Percentiles rank a stretch among this genome's conserved stretches.
Evolutionary conservation across 37 sponge, comb jelly and placozoan species (phyloP).

Genomic region (Aphrocallistes beatrix): DNA sequence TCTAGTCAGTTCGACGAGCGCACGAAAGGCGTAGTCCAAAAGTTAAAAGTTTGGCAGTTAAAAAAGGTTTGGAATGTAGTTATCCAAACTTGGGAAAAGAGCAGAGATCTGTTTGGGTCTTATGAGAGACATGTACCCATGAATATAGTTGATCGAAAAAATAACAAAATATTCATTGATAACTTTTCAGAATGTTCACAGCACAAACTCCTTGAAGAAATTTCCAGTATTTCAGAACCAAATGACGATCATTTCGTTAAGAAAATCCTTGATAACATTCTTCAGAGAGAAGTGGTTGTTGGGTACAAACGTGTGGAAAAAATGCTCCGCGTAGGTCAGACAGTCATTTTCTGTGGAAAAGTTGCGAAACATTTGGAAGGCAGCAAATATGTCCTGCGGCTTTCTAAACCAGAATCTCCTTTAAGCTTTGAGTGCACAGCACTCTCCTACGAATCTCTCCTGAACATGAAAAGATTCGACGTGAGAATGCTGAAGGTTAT

Average conservation of each 20-base stretch:
- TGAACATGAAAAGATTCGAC: neutral
- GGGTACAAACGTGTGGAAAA: neutral
- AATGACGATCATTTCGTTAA: neutral
- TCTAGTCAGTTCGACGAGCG: neutral
- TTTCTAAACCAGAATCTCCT: neutral
- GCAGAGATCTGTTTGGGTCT: neutral
- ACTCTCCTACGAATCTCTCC: neutral
- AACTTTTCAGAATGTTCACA: neutral
- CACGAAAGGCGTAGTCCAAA: neutral
- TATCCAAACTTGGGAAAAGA: neutral
- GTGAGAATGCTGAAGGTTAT: neutral
- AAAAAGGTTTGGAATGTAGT: neutral
- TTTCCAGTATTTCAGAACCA: neutral
- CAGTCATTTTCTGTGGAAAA: neutral
- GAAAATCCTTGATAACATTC: neutral
- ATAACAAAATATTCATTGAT: neutral
- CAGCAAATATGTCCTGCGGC: neutral
- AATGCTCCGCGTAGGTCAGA: neutral
- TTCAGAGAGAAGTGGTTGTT: constrained; percentile 7
- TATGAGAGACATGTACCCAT: neutral
- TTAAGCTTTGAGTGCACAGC: neutral
- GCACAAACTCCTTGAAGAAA: neutral
- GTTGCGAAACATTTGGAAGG: neutral
- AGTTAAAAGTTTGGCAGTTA: neutral
- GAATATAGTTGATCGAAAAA: neutral